These are phyloP conservation scores for Tetraneura akinire DNA, from an alignment of 1,140 invertebrate genomes.

Conservation along the genomic window DNA sequence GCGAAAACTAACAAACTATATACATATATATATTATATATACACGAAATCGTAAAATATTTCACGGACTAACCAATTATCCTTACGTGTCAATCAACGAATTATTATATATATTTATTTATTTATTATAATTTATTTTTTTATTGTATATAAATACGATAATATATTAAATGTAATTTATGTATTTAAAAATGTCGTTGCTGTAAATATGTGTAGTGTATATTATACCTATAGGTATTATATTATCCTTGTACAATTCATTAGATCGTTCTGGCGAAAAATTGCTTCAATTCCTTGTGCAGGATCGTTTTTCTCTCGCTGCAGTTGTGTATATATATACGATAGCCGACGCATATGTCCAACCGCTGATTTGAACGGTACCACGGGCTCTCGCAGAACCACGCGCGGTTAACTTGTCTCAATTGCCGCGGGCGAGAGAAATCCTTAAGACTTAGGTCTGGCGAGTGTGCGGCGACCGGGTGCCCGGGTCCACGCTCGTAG, in stretches of 20 bases:
- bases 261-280: slow-evolving; percentile 17
- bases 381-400: too few species aligned
- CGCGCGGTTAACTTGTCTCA: too few species aligned
- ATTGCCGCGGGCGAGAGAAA: too few species aligned
- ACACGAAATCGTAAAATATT: background rate
- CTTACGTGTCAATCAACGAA: background rate
- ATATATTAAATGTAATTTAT: background rate
- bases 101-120: background rate
- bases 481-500: too few species aligned
- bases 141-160: background rate
- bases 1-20: background rate
- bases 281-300: background rate
- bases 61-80: slow-evolving; percentile 28
- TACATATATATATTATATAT: too few species aligned
- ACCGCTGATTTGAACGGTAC: too few species aligned
- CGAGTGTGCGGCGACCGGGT: too few species aligned
- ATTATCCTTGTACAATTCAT: too few species aligned
- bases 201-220: slow-evolving; percentile 23
- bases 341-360: too few species aligned
- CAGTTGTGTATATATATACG: background rate
- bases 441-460: too few species aligned
- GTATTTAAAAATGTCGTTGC: background rate
- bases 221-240: too few species aligned
- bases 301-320: background rate
- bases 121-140: background rate